Base-by-base conservation (phyloP, 2,797 vertebrate species). In the Trichosurus vulpecula region DNA sequence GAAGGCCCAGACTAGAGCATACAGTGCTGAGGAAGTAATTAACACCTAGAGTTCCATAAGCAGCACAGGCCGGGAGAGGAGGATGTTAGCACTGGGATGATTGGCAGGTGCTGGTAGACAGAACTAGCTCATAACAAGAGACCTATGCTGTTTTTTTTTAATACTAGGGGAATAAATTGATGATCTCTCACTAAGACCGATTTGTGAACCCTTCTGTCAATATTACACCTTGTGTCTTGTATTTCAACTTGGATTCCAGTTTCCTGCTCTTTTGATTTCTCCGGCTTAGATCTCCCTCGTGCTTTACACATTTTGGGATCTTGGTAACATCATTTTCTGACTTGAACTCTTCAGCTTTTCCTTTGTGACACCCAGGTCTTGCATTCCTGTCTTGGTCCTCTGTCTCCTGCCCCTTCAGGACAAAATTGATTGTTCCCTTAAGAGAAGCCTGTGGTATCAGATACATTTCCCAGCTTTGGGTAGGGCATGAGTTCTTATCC, bases 1-100 rank as follows among this genome's bases (percentile, higher is more conserved):
- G 57, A 96, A 95, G 54, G 54, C 92, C 92, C 47, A 19, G 91
- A 93, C 58, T 66, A 90, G 16, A 56, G 92, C 92, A 81, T 74
- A 92, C 87, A 93, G 31, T 52, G 90, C 2, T 27, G 74, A 93
- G n/a, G 81, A n/a, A 66, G 87, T 54, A 94, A 94, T 22, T 0
- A 6, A 91, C 53, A 94, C 57, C 92, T 54, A 30, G 51, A 53
- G 13, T 22, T 94, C 87, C 90, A 92, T 55, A 90, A 51, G 41
- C 74, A 87, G 6, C 19, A 87, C 9, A 51, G 22, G 25, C 25
- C 25, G 27, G 74, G 41, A 87, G 41, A 87, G 25, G 74, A 10
- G 74, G 22, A 47, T 27, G 19, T 47, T 47, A 47, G 22, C 41
- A 12, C 10, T 47, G 41, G 41, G 22, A 41, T 22, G 41, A 41